These are phyloP conservation scores for Pelobates fuscus DNA, from an alignment of 2,113 vertebrate species.

Conservation along the genomic window DNA sequence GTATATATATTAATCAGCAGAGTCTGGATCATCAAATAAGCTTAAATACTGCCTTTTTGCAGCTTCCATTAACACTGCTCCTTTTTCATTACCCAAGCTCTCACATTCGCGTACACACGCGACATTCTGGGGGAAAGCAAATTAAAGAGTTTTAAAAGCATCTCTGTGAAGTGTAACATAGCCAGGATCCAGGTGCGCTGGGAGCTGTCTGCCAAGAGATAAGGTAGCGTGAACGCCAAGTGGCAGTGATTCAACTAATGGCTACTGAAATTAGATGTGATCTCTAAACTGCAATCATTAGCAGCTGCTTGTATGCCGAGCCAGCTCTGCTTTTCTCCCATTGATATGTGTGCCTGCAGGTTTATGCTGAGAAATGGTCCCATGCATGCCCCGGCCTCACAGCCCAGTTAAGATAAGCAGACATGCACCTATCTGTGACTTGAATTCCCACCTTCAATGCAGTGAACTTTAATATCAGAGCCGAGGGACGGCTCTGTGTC, in stretches of 20 bases:
- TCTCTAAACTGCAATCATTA: slow-evolving; percentile 40
- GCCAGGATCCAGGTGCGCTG: slow-evolving; percentile 36
- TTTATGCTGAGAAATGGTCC: not conserved
- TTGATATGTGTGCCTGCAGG: not conserved
- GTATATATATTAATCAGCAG: too few relatives aligned
- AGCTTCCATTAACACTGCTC: slow-evolving; percentile 14
- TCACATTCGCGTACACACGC: not conserved
- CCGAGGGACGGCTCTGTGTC: slow-evolving; percentile 31
- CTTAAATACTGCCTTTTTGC: not conserved
- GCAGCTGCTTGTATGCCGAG: slow-evolving; percentile 22
- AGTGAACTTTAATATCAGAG: slow-evolving; percentile 34
- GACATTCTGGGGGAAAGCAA: not conserved
- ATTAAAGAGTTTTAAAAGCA: slow-evolving; percentile 21
- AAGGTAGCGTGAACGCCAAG: slow-evolving; percentile 41
- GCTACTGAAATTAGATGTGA: slow-evolving; percentile 40
- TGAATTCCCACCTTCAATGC: slow-evolving; percentile 27
- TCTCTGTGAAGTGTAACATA: slow-evolving; percentile 18
- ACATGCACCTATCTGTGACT: slow-evolving; percentile 11
- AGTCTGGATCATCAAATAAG: too few relatives aligned
- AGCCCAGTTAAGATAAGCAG: slow-evolving; percentile 14
- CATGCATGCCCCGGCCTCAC: slow-evolving; percentile 2
- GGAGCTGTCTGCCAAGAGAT: slow-evolving; percentile 41
- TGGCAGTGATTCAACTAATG: slow-evolving; percentile 39
- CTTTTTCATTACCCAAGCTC: not conserved
- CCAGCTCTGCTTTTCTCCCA: not conserved